Conservation (phyloP, 2,797 vertebrate species). For the Falco biarmicus region DNA sequence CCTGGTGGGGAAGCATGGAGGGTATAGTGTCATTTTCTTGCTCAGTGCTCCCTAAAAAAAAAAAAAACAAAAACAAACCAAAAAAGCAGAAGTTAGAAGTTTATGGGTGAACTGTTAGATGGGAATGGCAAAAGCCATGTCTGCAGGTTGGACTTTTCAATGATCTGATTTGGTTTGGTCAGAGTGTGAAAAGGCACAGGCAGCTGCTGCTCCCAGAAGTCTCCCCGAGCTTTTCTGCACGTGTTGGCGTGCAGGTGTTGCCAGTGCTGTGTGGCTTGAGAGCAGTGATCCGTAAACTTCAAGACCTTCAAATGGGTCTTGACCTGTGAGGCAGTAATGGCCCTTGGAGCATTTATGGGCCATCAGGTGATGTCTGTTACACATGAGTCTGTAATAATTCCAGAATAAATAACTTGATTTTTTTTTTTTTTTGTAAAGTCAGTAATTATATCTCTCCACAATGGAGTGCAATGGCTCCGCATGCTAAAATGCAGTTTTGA, state of each 20-base stretch:
- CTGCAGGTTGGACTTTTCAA: background rate
- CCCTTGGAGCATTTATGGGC: background rate
- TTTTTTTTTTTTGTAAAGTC: background rate
- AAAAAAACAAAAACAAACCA: background rate
- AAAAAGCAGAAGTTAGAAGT: background rate
- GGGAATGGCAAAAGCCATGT: background rate
- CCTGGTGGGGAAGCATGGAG: background rate
- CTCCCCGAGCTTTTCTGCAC: background rate
- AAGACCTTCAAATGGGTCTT: constrained; percentile 44
- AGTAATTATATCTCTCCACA: constrained; percentile 32
- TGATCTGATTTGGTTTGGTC: constrained; percentile 17
- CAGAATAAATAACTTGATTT: constrained; percentile 39
- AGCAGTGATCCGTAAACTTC: constrained; percentile 48
- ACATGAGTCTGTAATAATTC: constrained; percentile 44
- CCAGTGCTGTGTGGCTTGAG: background rate
- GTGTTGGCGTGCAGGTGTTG: constrained; percentile 28
- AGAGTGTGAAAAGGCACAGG: background rate
- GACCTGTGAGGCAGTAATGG: constrained; percentile 50
- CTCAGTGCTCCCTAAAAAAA: background rate
- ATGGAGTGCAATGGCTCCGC: background rate
- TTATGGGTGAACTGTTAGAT: background rate
- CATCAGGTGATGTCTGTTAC: constrained; percentile 49
- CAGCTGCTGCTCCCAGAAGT: background rate
- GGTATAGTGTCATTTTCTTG: background rate
- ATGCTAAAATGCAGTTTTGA: constrained; percentile 25